These are phyloP conservation scores for Australoheros scitulus DNA, from an alignment of 2,113 vertebrate genomes.

Conservation along the genomic window DNA sequence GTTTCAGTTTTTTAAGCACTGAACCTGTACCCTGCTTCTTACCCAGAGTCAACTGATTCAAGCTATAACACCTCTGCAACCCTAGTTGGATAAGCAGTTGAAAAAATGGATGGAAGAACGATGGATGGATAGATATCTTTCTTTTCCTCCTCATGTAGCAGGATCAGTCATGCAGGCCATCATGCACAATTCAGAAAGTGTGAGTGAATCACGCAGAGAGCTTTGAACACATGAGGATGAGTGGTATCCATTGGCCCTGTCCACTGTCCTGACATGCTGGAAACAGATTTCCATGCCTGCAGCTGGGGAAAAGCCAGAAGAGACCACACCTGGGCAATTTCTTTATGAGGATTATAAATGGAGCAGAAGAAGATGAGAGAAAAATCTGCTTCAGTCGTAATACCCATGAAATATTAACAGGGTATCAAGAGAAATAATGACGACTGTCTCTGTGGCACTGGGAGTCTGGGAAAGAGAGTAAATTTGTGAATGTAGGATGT, in stretches of 20 bases:
- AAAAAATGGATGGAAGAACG: background rate
- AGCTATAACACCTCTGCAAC: background rate
- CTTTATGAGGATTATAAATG: constrained; percentile 1
- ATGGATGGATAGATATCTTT: constrained; percentile 1
- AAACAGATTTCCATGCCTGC: background rate
- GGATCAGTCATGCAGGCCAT: background rate
- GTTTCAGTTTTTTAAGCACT: background rate
- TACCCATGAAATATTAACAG: constrained; percentile 14
- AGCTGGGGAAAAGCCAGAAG: background rate
- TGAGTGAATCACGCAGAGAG: background rate
- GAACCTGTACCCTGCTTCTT: background rate
- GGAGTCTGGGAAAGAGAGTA: background rate
- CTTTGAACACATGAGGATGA: background rate
- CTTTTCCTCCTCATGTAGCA: background rate
- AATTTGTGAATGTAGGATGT: constrained; percentile 16
- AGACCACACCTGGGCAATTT: constrained; percentile 19
- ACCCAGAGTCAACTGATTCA: background rate
- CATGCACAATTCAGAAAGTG: background rate
- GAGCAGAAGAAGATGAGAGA: background rate
- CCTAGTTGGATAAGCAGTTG: background rate
- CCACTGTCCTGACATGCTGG: background rate
- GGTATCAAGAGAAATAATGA: background rate
- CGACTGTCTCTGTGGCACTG: constrained; percentile 1
- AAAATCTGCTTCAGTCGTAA: background rate
- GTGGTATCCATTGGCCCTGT: background rate